Conservation (phyloP, 2,113 vertebrate species). For the Saccopteryx leptura region DNA sequence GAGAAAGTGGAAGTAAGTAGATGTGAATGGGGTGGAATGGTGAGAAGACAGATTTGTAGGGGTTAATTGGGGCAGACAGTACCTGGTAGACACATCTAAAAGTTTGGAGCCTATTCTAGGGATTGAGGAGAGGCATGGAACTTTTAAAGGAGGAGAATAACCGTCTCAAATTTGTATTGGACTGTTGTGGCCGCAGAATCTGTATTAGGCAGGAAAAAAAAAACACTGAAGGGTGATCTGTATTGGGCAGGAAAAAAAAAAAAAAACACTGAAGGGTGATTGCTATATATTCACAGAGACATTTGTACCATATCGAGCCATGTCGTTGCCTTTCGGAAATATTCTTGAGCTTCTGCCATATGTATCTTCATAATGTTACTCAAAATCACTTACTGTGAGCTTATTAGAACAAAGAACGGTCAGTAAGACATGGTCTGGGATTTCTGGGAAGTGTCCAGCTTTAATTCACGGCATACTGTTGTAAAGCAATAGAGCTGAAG, state of each 20-base stretch:
- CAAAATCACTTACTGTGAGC: neutral
- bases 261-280: fast-evolving
- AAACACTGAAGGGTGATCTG: fast-evolving
- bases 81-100: too few relatives aligned
- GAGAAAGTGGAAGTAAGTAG: neutral
- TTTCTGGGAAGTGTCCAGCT: neutral
- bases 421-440: neutral
- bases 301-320: too few relatives aligned
- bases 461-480: neutral
- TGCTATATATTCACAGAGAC: neutral
- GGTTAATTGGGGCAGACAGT: neutral
- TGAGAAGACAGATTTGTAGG: neutral
- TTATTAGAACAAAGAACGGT: neutral
- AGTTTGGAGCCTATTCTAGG: neutral
- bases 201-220: neutral
- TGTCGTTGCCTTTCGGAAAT: neutral
- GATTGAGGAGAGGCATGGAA: neutral
- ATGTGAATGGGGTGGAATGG: neutral
- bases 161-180: neutral
- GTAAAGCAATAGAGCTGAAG: neutral
- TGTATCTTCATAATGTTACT: neutral
- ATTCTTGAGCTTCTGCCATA: neutral
- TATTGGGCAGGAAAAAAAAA: neutral
- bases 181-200: neutral
- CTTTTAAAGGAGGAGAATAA: neutral